Percentiles rank a stretch among this genome's conserved stretches.
Conservation (phyloP, 2,113 vertebrate species). For the Vulpes lagopus region DNA sequence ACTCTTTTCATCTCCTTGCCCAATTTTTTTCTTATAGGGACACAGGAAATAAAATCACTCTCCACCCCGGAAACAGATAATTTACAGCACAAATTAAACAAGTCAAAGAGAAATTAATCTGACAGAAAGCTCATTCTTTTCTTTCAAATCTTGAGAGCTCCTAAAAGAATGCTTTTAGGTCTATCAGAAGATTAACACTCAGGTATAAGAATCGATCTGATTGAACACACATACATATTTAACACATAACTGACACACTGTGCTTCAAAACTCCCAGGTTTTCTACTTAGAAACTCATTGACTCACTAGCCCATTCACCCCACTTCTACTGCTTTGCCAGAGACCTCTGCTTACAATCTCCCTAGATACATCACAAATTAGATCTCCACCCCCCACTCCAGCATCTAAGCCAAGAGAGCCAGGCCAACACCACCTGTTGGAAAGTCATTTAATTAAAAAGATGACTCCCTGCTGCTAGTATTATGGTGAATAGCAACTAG, state of each 20-base stretch:
- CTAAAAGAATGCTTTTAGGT: neutral
- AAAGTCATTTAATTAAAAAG: slow-evolving; percentile 14
- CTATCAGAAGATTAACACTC: neutral
- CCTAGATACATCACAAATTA: neutral
- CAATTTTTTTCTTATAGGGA: neutral
- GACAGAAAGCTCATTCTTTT: neutral
- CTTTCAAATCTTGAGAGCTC: neutral
- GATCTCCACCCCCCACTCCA: neutral
- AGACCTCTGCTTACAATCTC: neutral
- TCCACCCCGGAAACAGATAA: neutral
- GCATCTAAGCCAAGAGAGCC: neutral
- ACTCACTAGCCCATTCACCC: neutral
- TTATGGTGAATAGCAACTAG: neutral
- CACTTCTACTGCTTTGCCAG: neutral
- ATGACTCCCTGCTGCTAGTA: neutral
- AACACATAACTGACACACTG: neutral
- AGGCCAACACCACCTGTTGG: neutral
- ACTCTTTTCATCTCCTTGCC: neutral
- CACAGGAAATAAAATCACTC: neutral
- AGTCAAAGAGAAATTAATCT: neutral
- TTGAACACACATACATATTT: neutral
- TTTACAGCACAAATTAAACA: neutral
- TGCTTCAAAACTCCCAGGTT: neutral
- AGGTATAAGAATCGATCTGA: neutral
- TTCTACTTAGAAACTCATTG: neutral